Percentiles rank a stretch among this genome's conserved stretches.
These are phyloP conservation scores for Mormyrops boulengeri DNA, from an alignment of 2,797 vertebrate species.

Conservation along the genomic window DNA sequence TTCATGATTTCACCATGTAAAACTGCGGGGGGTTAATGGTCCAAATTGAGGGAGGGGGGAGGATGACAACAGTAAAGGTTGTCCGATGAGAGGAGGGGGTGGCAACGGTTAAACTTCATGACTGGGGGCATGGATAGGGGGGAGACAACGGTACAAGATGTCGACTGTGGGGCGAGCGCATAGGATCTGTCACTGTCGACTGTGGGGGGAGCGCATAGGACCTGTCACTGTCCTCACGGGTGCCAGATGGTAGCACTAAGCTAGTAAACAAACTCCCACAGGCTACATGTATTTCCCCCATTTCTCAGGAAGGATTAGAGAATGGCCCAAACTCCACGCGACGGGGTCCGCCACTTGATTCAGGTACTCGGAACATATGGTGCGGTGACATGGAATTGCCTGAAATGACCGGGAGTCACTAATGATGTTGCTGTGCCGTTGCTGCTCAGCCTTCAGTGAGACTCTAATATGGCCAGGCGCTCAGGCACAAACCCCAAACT, in stretches of 20 bases:
- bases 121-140: not conserved
- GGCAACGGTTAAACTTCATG: not conserved
- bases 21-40: not conserved
- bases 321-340: not conserved
- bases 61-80: not conserved
- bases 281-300: not conserved
- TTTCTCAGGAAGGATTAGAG: not conserved
- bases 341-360: not conserved
- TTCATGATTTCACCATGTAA: not conserved
- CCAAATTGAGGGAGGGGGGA: not conserved
- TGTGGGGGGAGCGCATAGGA: no score
- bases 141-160: not conserved
- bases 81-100: not conserved
- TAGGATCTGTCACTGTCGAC: no score
- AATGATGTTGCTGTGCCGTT: not conserved
- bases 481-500: constrained; percentile 37
- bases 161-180: not conserved
- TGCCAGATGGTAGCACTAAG: not conserved
- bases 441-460: constrained; percentile 39
- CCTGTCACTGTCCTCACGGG: not conserved
- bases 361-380: not conserved
- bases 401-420: not conserved
- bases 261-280: not conserved
- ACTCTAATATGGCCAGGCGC: constrained; percentile 50
- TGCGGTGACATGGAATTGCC: not conserved